These are phyloP conservation scores for Poeciliopsis retropinna DNA, from an alignment of 2,113 vertebrate species.

Conservation along the genomic window DNA sequence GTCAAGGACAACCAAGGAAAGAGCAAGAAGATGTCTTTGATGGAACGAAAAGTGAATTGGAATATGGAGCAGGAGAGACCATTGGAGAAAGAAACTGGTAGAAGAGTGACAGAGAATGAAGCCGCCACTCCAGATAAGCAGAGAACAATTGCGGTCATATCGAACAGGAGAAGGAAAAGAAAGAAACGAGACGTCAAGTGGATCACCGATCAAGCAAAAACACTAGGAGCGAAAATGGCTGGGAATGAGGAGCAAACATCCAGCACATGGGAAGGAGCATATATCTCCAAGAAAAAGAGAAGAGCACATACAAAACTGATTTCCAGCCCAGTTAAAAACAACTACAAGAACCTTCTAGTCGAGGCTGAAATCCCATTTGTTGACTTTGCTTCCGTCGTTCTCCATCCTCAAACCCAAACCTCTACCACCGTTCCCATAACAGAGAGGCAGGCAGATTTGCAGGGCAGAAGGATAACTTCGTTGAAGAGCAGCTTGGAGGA, in stretches of 20 bases:
- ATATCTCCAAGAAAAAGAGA: background rate
- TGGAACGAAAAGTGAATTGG: background rate
- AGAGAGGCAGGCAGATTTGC: background rate
- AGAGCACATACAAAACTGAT: background rate
- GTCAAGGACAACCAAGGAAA: background rate
- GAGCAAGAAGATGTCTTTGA: background rate
- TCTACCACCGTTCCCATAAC: background rate
- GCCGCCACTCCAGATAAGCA: conserved; percentile 3
- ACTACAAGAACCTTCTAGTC: background rate
- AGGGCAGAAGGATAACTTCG: background rate
- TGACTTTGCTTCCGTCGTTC: background rate
- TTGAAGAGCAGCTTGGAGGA: background rate
- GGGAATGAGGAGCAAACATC: background rate
- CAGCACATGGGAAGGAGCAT: background rate
- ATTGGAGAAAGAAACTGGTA: background rate
- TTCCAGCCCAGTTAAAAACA: background rate
- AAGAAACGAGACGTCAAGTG: conserved; percentile 2
- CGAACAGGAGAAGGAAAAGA: conserved; percentile 13
- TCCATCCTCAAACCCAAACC: background rate
- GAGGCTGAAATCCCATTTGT: background rate
- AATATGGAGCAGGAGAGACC: background rate
- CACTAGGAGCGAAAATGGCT: background rate
- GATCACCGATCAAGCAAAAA: background rate
- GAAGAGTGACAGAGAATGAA: conserved; percentile 3
- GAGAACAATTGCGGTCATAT: background rate